Evolutionary conservation across 2,113 vertebrate species (phyloP).

Genomic region (Cyprinodon variegatus): DNA sequence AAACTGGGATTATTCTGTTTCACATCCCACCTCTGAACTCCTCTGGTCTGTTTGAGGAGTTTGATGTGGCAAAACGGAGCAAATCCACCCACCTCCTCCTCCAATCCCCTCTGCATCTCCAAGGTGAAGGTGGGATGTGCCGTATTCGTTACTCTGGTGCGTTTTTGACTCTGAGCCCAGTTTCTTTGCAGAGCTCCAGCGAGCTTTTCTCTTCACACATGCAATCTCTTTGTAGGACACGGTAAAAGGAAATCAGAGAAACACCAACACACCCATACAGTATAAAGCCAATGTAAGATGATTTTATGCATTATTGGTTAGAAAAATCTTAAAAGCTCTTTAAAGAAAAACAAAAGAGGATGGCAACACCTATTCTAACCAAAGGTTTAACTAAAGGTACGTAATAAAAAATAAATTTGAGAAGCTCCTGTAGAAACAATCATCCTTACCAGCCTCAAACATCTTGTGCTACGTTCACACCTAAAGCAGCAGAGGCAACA

Average conservation of each 20-base stretch:
- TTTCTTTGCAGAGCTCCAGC: conserved; percentile 39
- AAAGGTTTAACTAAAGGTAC: too few species aligned
- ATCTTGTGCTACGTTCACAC: too few species aligned
- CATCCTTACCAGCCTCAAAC: too few species aligned
- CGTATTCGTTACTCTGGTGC: conserved; percentile 11
- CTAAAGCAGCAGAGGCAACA: too few species aligned
- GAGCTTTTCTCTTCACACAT: conserved; percentile 38
- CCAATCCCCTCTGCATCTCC: conserved; percentile 42
- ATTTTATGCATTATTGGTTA: too few species aligned
- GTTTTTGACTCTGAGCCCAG: conserved; percentile 50
- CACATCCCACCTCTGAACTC: conserved; percentile 60
- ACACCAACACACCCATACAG: conserved; percentile 14
- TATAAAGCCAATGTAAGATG: background rate
- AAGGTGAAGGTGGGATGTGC: conserved; percentile 31
- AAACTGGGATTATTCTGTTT: conserved; percentile 22
- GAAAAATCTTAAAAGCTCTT: too few species aligned
- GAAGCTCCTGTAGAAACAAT: too few species aligned
- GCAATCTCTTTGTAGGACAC: conserved; percentile 40
- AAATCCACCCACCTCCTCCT: conserved; percentile 60
- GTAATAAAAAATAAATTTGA: too few species aligned
- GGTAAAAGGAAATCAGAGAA: conserved; percentile 20
- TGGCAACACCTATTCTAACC: too few species aligned
- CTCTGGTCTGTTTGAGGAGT: conserved; percentile 49
- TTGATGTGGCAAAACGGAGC: conserved; percentile 59
- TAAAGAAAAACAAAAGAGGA: too few species aligned